Evolutionary conservation across 2,888 invertebrate genomes (phyloP).

Genomic region (Cloeon dipterum): DNA sequence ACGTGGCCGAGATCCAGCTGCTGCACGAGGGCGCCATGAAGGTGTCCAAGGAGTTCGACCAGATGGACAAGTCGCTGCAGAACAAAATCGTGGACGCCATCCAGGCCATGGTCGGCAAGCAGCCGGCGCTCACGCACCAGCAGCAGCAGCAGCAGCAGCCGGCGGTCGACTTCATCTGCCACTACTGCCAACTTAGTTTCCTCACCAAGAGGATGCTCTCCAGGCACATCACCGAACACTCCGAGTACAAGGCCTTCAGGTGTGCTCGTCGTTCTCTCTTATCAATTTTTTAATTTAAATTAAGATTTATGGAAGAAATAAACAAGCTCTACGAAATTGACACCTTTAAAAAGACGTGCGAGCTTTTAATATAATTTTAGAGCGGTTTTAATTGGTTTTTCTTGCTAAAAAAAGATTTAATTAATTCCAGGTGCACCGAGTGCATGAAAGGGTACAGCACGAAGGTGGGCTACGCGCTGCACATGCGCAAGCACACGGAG

Average conservation of each 20-base stretch:
- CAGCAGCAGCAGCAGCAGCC: not conserved
- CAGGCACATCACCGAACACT: constrained; percentile 1
- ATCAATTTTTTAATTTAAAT: too few species aligned
- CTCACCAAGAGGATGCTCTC: not conserved
- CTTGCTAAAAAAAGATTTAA: constrained; percentile 13
- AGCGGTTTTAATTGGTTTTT: too few species aligned
- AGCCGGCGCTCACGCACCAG: not conserved
- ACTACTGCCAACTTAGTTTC: constrained; percentile 6
- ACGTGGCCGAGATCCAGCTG: constrained; percentile 1
- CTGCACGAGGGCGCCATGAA: constrained; percentile 4
- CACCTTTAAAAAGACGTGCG: too few species aligned
- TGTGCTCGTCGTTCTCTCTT: too few species aligned
- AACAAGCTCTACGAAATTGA: too few species aligned
- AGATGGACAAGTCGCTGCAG: constrained; percentile 5
- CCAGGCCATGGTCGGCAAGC: constrained; percentile 5
- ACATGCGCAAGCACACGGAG: constrained; percentile 13
- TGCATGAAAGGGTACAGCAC: constrained; percentile 14
- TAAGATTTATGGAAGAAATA: too few species aligned
- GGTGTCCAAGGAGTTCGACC: constrained; percentile 5
- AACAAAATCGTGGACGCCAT: constrained; percentile 6
- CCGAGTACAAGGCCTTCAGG: not conserved
- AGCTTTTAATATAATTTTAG: too few species aligned
- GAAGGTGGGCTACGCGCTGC: constrained; percentile 15
- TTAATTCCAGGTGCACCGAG: constrained; percentile 10
- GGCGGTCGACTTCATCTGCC: constrained; percentile 5